Base-by-base conservation (phyloP, 2,888 invertebrate species). In the Trissolcus brochymenae region DNA sequence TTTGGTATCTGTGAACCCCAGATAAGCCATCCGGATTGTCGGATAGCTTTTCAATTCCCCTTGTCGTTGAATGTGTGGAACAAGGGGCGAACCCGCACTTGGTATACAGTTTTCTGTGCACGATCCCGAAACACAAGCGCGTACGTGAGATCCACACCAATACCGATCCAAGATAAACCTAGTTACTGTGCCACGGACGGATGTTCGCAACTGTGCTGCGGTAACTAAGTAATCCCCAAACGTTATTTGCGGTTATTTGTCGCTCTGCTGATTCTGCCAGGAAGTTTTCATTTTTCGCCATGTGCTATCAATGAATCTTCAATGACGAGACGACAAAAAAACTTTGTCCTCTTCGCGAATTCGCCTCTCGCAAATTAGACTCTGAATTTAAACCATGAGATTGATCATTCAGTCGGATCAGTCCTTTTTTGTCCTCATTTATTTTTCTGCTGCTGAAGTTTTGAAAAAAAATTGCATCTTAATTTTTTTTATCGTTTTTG, bases 171-270 rank as follows among this genome's bases (percentile, higher is more conserved):
- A 79, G 79, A 82, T 80, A 81, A 84, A 84, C 82, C 83, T 82
- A 83, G 84, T 85, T 85, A 84, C 80, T 79, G 81, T 76, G 74
- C 70, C 76, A 78, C 79, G 76, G 77, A 77, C 79, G 77, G 71
- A 74, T 64, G 40, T 71, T 61, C 80, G 82, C 84, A 83, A 85
- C 82, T 84, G 83, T 85, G 84, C 84, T 85, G 86, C 86, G 86
- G 87, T 88, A 88, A 87, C 86, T 87, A 85, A 87, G 86, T 88
- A 88, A 88, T 88, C 88, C 87, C 83, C 86, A 82, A 87, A 87
- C 84, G 86, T 88, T 88, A 88, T 88, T 88, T 85, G 88, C 82
- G 85, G 87, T 88, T 87, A 88, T 88, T 87, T 88, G 81, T 87
- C 88, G 88, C 82, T 88, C 82, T 82, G 79, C 72, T 83, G 84